phyloP scores from a whole-genome alignment of 2,113 vertebrate species.

The Ivindomyrus marchei region DNA sequence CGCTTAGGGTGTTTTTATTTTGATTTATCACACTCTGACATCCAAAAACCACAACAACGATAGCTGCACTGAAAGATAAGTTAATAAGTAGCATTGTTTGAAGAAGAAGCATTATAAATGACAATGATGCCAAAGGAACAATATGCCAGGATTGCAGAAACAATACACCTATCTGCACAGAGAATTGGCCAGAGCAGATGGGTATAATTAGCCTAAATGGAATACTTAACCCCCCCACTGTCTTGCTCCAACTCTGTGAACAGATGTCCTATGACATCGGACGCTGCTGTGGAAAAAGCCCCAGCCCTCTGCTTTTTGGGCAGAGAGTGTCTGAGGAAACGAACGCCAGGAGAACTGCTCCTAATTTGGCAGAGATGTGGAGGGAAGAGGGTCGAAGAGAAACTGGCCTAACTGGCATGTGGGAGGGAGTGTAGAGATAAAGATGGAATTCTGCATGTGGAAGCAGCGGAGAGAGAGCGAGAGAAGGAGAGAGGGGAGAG shows the following conservation, averaged over 20 bases:
- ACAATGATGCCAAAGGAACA: background rate
- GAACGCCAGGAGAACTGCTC: background rate
- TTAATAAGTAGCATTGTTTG: background rate
- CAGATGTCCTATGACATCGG: background rate
- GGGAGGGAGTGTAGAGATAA: conserved; percentile 26
- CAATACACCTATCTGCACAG: background rate
- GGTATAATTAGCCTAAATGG: conserved; percentile 5
- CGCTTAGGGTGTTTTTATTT: background rate
- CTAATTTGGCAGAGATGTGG: background rate
- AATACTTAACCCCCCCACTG: background rate
- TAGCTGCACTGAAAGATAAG: background rate
- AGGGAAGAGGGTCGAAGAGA: background rate
- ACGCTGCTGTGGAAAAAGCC: background rate
- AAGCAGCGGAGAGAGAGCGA: background rate
- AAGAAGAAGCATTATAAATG: background rate
- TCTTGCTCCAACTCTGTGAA: background rate
- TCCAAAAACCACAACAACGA: background rate
- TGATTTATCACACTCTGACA: background rate
- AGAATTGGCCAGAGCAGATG: background rate
- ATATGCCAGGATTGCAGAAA: background rate
- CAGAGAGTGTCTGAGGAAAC: background rate
- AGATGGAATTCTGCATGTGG: conserved; percentile 21
- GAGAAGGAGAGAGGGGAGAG: conserved; percentile 2
- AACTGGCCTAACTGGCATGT: conserved; percentile 25
- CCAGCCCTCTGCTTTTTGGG: background rate